Evolutionary conservation across 2,113 vertebrate genomes (phyloP), one percentile per base, ranked within the genome.

Genomic region (Cranoglanis bouderius): DNA sequence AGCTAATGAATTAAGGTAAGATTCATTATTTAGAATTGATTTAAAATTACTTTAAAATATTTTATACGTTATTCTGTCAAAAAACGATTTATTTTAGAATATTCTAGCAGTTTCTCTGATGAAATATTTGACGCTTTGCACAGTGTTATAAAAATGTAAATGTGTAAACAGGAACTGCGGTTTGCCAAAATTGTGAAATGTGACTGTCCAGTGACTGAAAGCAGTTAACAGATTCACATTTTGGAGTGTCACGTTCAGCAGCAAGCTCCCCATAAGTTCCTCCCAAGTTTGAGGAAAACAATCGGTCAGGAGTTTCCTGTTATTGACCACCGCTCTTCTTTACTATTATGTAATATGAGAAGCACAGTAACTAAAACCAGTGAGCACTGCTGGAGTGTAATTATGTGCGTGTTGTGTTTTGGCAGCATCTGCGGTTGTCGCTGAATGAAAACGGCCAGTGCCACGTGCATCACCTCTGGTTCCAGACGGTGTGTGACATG

Each of bases 401-500:
- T 8, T 13, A 19, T 61, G 16, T 35, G 40, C 65, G 13, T 82
- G 3, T 40, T 78, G 40, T 67, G 53, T 88, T n/a, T 65, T 43
- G 74, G 0, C 95, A 99, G 98, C 98, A 99, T 92, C 95, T 99
- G 86, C 97, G 98, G 32, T 94, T 99, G 93, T 99, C 98, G 0
- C 95, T 99, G 93, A 99, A 98, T 0, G 98, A 98, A 90, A 98
- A 94, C 0, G 97, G 98, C 10, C 98, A 98, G 93, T 99, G 98
- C 93, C 98, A 99, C 3, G 98, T 99, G 16, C 98, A 99, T 92
- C 98, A 99, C 92, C 96, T 99, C 92, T 99, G 98, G 98, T 99
- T 99, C 94, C 97, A 98, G 96, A 98, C 97, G 0, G 97, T 99
- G 89, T 96, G 97, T 0, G 98, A 99, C 93, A 99, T 99, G 98